Percentiles rank a stretch among this genome's conserved stretches.
Evolutionary conservation across 2,888 invertebrate genomes (phyloP).

Genomic region (Nomada goodeniana): DNA sequence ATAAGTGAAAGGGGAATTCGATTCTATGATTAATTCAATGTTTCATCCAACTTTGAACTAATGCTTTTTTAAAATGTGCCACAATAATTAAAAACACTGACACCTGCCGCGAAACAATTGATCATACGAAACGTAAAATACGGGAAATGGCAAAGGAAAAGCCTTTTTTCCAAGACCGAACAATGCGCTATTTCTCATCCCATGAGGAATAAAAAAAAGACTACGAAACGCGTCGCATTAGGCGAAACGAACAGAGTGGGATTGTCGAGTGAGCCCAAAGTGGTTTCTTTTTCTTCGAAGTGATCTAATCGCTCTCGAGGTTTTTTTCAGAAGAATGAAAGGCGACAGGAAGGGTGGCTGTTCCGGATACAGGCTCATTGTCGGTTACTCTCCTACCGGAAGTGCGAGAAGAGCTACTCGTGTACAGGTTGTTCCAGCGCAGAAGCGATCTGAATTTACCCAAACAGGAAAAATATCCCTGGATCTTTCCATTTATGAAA

Average conservation of each 20-base stretch:
- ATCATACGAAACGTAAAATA: background rate
- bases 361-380: constrained; percentile 26
- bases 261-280: constrained; percentile 1
- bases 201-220: background rate
- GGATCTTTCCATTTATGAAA: background rate
- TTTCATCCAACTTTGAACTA: too few relatives aligned
- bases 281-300: constrained; percentile 6
- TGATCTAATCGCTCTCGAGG: constrained; percentile 20
- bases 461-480: background rate
- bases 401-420: constrained; percentile 9
- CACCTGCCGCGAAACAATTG: too few relatives aligned
- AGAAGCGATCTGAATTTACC: background rate
- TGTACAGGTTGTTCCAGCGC: background rate
- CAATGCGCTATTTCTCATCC: background rate
- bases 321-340: constrained; percentile 25
- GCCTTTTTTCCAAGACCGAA: background rate
- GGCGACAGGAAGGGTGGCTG: background rate
- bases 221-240: background rate
- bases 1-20: too few relatives aligned
- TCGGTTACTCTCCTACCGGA: constrained; percentile 13
- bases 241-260: background rate
- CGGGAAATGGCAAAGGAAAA: background rate
- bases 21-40: too few relatives aligned
- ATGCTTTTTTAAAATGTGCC: too few relatives aligned
- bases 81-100: too few relatives aligned